Evolutionary conservation across 2,888 invertebrate genomes (phyloP).

Genomic region (Drosophila nr. fundita): DNA sequence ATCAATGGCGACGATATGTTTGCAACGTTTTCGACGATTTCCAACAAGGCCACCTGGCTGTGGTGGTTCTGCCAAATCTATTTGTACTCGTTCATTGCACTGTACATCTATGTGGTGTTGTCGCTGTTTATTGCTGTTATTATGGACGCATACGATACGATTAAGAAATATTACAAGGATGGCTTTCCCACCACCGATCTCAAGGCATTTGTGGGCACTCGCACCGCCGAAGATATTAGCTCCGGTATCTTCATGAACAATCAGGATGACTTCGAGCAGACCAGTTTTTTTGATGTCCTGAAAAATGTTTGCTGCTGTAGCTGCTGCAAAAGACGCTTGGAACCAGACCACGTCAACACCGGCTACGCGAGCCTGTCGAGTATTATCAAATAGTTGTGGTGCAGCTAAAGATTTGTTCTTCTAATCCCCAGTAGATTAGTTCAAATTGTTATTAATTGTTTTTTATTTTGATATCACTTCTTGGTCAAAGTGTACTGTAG

Average conservation of each 20-base stretch:
- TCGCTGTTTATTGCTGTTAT: slow-evolving; percentile 99
- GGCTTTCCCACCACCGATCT: slow-evolving; percentile 95
- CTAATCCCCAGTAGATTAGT: slow-evolving; percentile 38
- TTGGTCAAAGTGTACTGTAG: slow-evolving; percentile 56
- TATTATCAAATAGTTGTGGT: slow-evolving; percentile 79
- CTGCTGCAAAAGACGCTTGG: slow-evolving; percentile 44
- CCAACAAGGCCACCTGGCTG: slow-evolving; percentile 92
- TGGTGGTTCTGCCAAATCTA: slow-evolving; percentile 98
- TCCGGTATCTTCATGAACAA: slow-evolving; percentile 88
- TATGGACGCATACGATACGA: slow-evolving; percentile 99
- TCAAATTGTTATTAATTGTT: slow-evolving; percentile 50
- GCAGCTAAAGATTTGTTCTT: slow-evolving; percentile 35
- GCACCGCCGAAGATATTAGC: slow-evolving; percentile 87
- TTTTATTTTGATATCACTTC: slow-evolving; percentile 40
- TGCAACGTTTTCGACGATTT: slow-evolving; percentile 98
- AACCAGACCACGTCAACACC: slow-evolving; percentile 69
- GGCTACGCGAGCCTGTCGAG: slow-evolving; percentile 84
- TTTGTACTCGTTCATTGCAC: slow-evolving; percentile 96
- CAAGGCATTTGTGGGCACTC: slow-evolving; percentile 91
- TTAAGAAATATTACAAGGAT: slow-evolving; percentile 95
- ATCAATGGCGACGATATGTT: slow-evolving; percentile 99
- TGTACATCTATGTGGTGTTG: slow-evolving; percentile 98
- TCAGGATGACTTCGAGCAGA: slow-evolving; percentile 83
- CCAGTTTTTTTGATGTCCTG: slow-evolving; percentile 87
- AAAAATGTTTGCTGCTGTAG: slow-evolving; percentile 88